These are phyloP conservation scores for Bradynema listronoti DNA, from an alignment of 1,140 invertebrate species.

Conservation along the genomic window DNA sequence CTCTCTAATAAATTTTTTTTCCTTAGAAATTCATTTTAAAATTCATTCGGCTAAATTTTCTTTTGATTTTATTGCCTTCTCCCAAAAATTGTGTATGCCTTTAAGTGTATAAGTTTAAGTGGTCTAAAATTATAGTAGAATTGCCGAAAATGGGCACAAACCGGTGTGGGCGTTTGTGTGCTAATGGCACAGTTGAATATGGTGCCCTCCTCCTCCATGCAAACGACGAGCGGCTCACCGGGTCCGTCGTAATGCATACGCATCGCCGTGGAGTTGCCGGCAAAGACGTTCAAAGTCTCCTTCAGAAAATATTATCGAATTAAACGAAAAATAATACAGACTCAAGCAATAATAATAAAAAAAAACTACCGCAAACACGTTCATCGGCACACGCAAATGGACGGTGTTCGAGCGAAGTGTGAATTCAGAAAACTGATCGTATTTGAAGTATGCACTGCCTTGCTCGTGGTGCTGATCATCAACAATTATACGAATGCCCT, in stretches of 20 bases:
- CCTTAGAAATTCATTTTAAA: too few species aligned
- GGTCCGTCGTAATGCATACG: slow-evolving; percentile 14
- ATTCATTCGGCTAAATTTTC: too few species aligned
- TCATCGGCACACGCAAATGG: slow-evolving; percentile 1
- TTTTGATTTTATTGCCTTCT: too few species aligned
- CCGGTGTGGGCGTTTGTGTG: slow-evolving; percentile 10
- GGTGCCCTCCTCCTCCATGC: slow-evolving; percentile 12
- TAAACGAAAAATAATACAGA: too few species aligned
- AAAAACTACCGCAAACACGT: slow-evolving; percentile 4
- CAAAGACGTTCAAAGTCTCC: slow-evolving; percentile 12
- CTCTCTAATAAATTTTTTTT: too few species aligned
- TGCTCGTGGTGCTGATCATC: slow-evolving; percentile 20
- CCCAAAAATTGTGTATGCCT: too few species aligned
- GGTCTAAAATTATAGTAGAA: too few species aligned
- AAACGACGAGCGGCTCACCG: slow-evolving; percentile 4
- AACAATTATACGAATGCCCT: slow-evolving; percentile 10
- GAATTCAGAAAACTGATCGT: slow-evolving; percentile 15
- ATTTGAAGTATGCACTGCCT: slow-evolving; percentile 9
- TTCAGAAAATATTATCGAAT: too few species aligned
- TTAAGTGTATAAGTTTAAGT: too few species aligned
- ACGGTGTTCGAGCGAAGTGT: slow-evolving; percentile 1
- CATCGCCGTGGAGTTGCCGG: background rate
- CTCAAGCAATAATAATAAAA: too few species aligned
- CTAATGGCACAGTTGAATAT: slow-evolving; percentile 10
- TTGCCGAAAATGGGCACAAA: background rate